phyloP scores from a whole-genome alignment of 2,113 vertebrate species.

The Rhabdomys dilectus region DNA sequence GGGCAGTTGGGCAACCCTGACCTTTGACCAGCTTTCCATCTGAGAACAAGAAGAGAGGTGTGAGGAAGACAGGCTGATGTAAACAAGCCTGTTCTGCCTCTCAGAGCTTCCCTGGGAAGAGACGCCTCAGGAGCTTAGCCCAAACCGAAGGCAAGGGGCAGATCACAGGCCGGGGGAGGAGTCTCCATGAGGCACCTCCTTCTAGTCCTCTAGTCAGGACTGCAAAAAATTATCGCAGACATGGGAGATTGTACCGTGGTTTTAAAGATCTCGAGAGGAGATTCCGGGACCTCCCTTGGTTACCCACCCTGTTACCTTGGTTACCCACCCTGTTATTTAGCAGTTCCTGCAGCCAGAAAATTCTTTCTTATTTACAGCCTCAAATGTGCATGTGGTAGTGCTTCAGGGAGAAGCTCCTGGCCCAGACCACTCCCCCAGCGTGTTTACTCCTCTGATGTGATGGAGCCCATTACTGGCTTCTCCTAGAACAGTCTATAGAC shows the following conservation, averaged over 20 bases:
- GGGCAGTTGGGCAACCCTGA: slow-evolving; percentile 75
- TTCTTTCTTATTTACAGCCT: slow-evolving; percentile 28
- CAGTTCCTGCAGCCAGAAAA: slow-evolving; percentile 41
- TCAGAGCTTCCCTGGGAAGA: background rate
- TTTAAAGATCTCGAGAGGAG: slow-evolving; percentile 57
- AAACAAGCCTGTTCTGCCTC: background rate
- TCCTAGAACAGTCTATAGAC: background rate
- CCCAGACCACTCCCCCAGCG: background rate
- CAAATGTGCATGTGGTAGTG: background rate
- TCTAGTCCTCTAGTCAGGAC: background rate
- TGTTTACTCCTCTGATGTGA: background rate
- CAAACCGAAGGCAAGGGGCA: background rate
- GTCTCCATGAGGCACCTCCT: background rate
- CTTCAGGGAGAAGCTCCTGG: background rate
- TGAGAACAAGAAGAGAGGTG: slow-evolving; percentile 66
- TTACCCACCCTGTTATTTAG: slow-evolving; percentile 37
- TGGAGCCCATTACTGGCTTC: background rate
- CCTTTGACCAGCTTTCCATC: slow-evolving; percentile 64
- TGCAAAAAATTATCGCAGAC: background rate
- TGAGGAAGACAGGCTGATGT: background rate
- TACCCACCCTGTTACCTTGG: slow-evolving; percentile 28
- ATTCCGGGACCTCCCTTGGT: slow-evolving; percentile 41
- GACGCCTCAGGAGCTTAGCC: background rate
- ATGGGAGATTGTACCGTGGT: background rate
- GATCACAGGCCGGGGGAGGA: rapidly evolving